Percentiles rank a stretch among this genome's conserved stretches.
These are phyloP conservation scores for Coleophora flavipennella DNA, from an alignment of 2,888 invertebrate genomes.

Conservation along the genomic window DNA sequence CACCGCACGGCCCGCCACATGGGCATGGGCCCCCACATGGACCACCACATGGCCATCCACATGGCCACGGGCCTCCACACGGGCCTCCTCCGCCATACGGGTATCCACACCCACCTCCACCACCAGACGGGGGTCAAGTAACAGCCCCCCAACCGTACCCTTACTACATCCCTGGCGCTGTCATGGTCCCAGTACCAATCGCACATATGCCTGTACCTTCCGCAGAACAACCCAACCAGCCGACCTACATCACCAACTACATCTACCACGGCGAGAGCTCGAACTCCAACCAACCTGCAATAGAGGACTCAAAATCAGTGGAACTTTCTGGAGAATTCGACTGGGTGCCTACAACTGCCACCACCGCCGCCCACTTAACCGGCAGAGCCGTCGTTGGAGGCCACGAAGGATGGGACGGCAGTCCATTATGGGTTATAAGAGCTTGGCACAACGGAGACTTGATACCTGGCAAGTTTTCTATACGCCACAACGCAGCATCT, in stretches of 20 bases:
- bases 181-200: slow-evolving; percentile 48
- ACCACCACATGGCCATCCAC: slow-evolving; percentile 14
- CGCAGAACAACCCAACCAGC: slow-evolving; percentile 21
- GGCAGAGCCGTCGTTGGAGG: slow-evolving; percentile 60
- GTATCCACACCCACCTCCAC: slow-evolving; percentile 11
- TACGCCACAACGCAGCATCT: slow-evolving; percentile 55
- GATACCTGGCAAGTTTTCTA: slow-evolving; percentile 60
- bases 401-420: slow-evolving; percentile 65
- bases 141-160: slow-evolving; percentile 30
- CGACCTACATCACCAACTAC: slow-evolving; percentile 60
- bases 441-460: slow-evolving; percentile 59
- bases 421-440: slow-evolving; percentile 61
- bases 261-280: slow-evolving; percentile 52
- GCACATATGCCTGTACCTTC: slow-evolving; percentile 22
- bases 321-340: slow-evolving; percentile 53
- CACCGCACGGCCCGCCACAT: slow-evolving; percentile 14
- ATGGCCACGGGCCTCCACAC: slow-evolving; percentile 29
- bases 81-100: slow-evolving; percentile 22
- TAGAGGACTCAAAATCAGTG: slow-evolving; percentile 38
- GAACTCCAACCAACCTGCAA: slow-evolving; percentile 11
- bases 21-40: slow-evolving; percentile 22
- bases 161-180: slow-evolving; percentile 47
- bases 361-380: slow-evolving; percentile 39
- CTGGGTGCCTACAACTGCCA: slow-evolving; percentile 55
- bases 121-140: slow-evolving; percentile 17